Percentiles rank a stretch among this genome's conserved stretches.
Evolutionary conservation across 2,113 vertebrate genomes (phyloP).

Genomic region (Sardina pilchardus): DNA sequence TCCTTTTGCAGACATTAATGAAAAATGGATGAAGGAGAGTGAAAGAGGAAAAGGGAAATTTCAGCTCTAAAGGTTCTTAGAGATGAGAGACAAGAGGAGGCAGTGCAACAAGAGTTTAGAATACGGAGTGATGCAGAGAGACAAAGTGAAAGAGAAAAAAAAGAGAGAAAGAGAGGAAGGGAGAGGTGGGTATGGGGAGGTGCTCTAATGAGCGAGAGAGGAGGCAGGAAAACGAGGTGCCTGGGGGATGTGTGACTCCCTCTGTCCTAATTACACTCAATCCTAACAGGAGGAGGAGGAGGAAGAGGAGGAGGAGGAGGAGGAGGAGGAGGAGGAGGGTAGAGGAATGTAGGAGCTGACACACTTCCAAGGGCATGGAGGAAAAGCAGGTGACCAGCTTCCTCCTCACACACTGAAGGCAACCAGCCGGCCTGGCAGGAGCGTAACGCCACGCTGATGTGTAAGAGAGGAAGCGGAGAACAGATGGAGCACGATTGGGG

Average conservation of each 20-base stretch:
- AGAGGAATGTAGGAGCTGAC: background rate
- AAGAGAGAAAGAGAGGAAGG: background rate
- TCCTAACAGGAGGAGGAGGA: conserved; percentile 46
- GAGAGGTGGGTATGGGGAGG: background rate
- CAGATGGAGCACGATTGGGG: background rate
- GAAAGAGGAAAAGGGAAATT: conserved; percentile 28
- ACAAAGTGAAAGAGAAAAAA: conserved; percentile 23
- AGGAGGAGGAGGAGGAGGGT: conserved; percentile 5
- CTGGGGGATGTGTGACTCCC: conserved; percentile 46
- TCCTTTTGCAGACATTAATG: background rate
- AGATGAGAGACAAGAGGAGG: background rate
- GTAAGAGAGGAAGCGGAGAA: background rate
- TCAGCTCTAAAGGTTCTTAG: background rate
- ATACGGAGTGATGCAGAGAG: conserved; percentile 1
- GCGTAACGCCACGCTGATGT: background rate
- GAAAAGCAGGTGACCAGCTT: background rate
- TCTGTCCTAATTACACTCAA: conserved; percentile 63
- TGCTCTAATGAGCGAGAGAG: background rate
- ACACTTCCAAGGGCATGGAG: background rate
- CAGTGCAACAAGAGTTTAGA: background rate
- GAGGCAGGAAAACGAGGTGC: conserved; percentile 32
- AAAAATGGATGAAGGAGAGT: conserved; percentile 30
- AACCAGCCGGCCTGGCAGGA: background rate
- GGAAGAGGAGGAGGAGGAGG: conserved; percentile 28
- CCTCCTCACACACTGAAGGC: background rate